Evolutionary conservation across 2,797 vertebrate genomes (phyloP).

Genomic region (Channallabes apus): DNA sequence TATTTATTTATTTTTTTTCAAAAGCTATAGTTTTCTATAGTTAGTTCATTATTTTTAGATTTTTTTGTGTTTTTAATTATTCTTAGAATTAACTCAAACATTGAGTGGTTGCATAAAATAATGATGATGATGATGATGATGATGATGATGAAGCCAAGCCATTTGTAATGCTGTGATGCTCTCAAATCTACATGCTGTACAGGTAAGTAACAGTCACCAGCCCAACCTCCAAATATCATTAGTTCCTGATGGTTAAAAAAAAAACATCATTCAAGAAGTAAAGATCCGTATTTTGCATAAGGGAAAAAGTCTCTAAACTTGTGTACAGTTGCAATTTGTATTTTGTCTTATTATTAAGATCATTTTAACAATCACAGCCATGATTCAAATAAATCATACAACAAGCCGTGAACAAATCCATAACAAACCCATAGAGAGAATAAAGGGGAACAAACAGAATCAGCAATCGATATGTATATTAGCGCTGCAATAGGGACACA

Average conservation of each 20-base stretch:
- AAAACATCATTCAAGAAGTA: background rate
- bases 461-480: slow-evolving; percentile 8
- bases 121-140: background rate
- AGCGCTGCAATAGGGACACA: background rate
- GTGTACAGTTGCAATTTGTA: background rate
- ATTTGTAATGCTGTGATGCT: background rate
- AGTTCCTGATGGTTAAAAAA: background rate
- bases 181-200: background rate
- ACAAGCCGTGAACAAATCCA: background rate
- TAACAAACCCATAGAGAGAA: background rate
- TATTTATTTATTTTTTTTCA: background rate
- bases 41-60: background rate
- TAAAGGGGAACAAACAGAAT: background rate
- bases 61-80: background rate
- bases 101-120: background rate
- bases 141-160: background rate
- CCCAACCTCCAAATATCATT: background rate
- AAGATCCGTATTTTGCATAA: background rate
- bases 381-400: background rate
- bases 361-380: background rate
- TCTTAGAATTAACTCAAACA: background rate
- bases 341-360: background rate
- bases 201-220: background rate
- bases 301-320: background rate
- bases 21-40: background rate